Percentiles rank a stretch among this genome's conserved stretches.
phyloP scores from a whole-genome alignment of 1,140 invertebrate genomes.

The Drosophila orosa region DNA sequence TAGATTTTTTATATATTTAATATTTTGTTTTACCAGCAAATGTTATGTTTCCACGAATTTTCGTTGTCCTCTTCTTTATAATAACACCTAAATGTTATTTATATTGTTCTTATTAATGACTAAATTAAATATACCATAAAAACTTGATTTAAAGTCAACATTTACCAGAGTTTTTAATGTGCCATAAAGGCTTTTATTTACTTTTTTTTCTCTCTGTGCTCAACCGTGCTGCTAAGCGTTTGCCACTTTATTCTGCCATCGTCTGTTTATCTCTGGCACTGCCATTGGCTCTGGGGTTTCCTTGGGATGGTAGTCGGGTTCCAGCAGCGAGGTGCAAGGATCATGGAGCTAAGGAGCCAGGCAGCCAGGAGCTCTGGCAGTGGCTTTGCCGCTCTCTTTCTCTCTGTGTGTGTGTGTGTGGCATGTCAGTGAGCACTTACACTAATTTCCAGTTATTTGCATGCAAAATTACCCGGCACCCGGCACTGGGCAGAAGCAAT shows the following conservation, averaged over 20 bases:
- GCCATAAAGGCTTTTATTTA: no score
- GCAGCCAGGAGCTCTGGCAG: slow-evolving; percentile 11
- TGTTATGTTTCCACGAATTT: no score
- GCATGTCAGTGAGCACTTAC: slow-evolving; percentile 81
- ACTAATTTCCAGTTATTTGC: slow-evolving; percentile 82
- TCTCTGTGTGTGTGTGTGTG: slow-evolving; percentile 50
- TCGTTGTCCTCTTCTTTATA: no score
- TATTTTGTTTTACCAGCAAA: no score
- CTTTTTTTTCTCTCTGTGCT: slow-evolving; percentile 8
- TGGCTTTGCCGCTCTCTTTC: slow-evolving; percentile 25
- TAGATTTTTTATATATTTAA: no score
- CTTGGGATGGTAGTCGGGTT: slow-evolving; percentile 9
- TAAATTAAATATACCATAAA: no score
- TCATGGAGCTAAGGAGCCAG: slow-evolving; percentile 12
- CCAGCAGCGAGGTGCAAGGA: slow-evolving; percentile 7
- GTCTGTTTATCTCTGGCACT: slow-evolving; percentile 70
- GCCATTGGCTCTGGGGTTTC: slow-evolving; percentile 27
- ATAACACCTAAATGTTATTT: no score
- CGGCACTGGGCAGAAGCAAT: slow-evolving; percentile 19
- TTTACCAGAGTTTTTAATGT: no score
- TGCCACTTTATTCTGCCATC: slow-evolving; percentile 69
- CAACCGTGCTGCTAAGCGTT: slow-evolving; percentile 47
- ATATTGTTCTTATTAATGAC: no score
- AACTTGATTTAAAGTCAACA: no score
- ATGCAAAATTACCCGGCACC: slow-evolving; percentile 74